Evolutionary conservation across 2,797 vertebrate species (phyloP).

Genomic region (Microcaecilia unicolor): DNA sequence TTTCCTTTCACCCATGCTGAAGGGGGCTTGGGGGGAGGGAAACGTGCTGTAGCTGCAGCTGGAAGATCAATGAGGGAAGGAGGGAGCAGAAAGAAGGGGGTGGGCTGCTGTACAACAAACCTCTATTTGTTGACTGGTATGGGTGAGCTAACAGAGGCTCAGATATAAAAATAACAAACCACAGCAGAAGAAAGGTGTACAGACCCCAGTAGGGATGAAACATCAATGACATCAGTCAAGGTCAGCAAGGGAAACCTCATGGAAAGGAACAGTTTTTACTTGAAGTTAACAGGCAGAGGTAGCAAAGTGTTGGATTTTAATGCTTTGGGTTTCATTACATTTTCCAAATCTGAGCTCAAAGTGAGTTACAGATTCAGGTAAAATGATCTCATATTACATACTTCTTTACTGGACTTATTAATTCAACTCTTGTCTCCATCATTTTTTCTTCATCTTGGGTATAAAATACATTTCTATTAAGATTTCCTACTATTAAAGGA

Average conservation of each 20-base stretch:
- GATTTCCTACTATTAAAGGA: too few species aligned
- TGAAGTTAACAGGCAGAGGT: neutral
- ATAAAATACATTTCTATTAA: too few species aligned
- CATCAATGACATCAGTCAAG: neutral
- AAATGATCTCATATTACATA: too few species aligned
- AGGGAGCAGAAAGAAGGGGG: slow-evolving; percentile 12
- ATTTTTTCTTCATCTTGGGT: too few species aligned
- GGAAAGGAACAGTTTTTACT: neutral
- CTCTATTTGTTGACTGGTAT: neutral
- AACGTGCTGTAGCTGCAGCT: slow-evolving; percentile 5
- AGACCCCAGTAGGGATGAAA: neutral
- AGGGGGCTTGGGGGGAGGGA: slow-evolving; percentile 41
- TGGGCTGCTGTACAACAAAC: slow-evolving; percentile 9
- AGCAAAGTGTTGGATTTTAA: too few species aligned
- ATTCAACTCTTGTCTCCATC: too few species aligned
- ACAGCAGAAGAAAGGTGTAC: too few species aligned
- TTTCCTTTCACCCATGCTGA: slow-evolving; percentile 1
- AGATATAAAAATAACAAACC: neutral
- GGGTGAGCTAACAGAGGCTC: neutral
- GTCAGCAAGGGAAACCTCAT: neutral
- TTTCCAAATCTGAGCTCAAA: too few species aligned
- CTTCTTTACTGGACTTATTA: too few species aligned
- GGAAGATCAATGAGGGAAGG: slow-evolving; percentile 31
- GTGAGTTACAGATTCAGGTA: too few species aligned
- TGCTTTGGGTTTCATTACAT: too few species aligned